Evolutionary conservation across 2,888 invertebrate species (phyloP).

Genomic region (Zonitis immaculata): DNA sequence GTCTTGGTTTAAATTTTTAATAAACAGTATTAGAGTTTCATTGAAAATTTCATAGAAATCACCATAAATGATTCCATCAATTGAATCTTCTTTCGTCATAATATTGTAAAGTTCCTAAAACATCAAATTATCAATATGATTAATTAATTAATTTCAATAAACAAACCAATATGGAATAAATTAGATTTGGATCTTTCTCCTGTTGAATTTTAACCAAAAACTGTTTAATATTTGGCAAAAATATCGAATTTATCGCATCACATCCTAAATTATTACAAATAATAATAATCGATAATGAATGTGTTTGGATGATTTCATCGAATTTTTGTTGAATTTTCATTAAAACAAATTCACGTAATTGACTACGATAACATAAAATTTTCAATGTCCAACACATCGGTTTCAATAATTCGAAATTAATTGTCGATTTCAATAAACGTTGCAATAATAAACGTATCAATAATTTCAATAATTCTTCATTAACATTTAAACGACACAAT

Average conservation of each 20-base stretch:
- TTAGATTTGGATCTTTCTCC: conserved; percentile 25
- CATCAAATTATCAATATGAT: not conserved
- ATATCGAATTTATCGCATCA: conserved; percentile 35
- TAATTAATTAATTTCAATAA: conserved; percentile 5
- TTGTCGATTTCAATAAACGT: conserved; percentile 36
- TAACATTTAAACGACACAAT: conserved; percentile 54
- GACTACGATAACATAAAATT: conserved; percentile 37
- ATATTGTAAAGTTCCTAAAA: conserved; percentile 37
- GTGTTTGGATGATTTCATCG: conserved; percentile 26
- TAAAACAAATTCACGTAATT: conserved; percentile 37
- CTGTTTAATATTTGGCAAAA: conserved; percentile 36
- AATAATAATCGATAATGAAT: conserved; percentile 34
- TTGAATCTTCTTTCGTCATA: conserved; percentile 28
- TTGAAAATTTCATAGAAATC: conserved; percentile 31
- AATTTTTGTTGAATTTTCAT: conserved; percentile 39
- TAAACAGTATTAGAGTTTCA: conserved; percentile 30
- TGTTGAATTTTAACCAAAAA: conserved; percentile 28
- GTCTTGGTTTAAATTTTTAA: conserved; percentile 17
- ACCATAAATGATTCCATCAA: conserved; percentile 25
- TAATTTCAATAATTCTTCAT: conserved; percentile 52
- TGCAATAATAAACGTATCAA: conserved; percentile 41
- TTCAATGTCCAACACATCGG: conserved; percentile 41
- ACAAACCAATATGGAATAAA: conserved; percentile 33
- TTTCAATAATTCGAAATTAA: conserved; percentile 35
- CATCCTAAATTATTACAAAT: conserved; percentile 39